Base-by-base conservation (phyloP, 2,888 invertebrate species). In the Philereme transversata region DNA sequence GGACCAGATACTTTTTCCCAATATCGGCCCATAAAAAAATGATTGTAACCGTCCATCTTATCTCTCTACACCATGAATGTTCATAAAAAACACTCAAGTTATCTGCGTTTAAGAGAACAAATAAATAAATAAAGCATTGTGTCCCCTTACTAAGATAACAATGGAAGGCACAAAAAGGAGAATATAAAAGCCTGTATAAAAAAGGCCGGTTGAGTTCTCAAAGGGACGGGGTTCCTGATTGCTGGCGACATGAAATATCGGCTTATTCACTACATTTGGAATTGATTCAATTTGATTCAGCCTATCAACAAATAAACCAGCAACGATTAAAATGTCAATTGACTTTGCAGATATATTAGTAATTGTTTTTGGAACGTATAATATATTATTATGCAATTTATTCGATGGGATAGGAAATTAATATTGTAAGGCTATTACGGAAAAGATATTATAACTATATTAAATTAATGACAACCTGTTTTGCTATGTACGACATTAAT, bases 91-190 rank as follows among this genome's bases (percentile, higher is more conserved):
- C 55, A 62, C 55, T 64, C 65, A 65, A 69, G 72, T 49, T 70
- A 53, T 65, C 69, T 71, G 70, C 65, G 69, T 72, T 70, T 71
- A 69, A 72, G 67, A 65, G 70, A 65, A 73, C 61, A 67, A 71
- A 74, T 75, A 78, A 77, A 79, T 76, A 79, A 77, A 76, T 75
- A 69, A 67, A 64, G 66, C 67, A 72, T 75, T 76, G 75, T 75
- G 67, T 68, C 59, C 62, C 73, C 72, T 77, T 76, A 67, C 56
- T 59, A 68, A 69, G 68, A 75, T 76, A 76, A 83, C 84, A 70
- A 68, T 78, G 76, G 79, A 73, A 75, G 79, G 78, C 77, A 78
- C 81, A 83, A 85, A 84, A 81, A 84, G 78, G 76, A 22, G 22
- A 22, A 22, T 22, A 22, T 22, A 22, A 22, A 22, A 22, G 22